Conservation (phyloP, 2,113 vertebrate genomes). For the Cyphomyrus discorhynchus region DNA sequence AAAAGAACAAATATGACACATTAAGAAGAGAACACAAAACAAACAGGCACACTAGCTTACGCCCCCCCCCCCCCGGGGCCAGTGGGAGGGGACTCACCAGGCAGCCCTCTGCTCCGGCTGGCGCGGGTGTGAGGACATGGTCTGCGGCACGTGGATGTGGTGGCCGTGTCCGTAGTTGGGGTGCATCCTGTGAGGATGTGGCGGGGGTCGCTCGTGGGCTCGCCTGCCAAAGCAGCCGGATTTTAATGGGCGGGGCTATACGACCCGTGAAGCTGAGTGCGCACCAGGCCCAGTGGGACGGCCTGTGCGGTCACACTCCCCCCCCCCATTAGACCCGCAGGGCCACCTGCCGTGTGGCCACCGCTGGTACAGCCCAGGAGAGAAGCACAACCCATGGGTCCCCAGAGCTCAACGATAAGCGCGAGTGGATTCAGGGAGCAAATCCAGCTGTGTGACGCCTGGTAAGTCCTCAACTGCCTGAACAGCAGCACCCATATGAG, state of each 20-base stretch:
- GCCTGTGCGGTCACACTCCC: neutral
- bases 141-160: conserved; percentile 98
- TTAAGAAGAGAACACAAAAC: neutral
- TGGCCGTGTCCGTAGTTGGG: conserved; percentile 97
- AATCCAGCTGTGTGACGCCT: neutral
- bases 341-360: neutral
- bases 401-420: neutral
- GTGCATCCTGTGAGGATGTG: conserved; percentile 97
- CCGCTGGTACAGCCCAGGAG: neutral
- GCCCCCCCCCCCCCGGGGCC: neutral
- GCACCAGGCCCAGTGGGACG: neutral
- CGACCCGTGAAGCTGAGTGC: neutral
- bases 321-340: neutral
- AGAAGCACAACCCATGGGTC: neutral
- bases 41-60: neutral
- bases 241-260: neutral
- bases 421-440: neutral
- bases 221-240: conserved; percentile 55
- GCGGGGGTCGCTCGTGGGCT: conserved; percentile 95
- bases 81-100: conserved; percentile 68
- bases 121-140: conserved; percentile 96
- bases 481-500: neutral
- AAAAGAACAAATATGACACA: neutral
- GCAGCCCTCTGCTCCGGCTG: conserved; percentile 89
- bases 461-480: neutral